Evolutionary conservation across 2,113 vertebrate species (phyloP), one percentile per base, ranked within the genome.

Genomic region (Mola mola): DNA sequence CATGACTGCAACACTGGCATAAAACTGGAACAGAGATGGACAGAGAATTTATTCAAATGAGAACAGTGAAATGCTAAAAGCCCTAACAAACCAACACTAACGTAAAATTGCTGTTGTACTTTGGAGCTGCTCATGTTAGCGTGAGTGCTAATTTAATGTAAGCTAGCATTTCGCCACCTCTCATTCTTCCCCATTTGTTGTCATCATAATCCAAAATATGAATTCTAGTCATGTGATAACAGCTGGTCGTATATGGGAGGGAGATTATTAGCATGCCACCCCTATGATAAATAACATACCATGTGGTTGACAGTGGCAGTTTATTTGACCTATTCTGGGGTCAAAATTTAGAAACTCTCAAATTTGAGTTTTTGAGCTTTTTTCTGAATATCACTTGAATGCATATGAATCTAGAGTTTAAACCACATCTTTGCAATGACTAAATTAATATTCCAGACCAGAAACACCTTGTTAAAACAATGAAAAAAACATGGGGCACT

Each of bases 1-100:
- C 94, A 98, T 95, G 69, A 68, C 52, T 22, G 72, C 44, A 11
- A 94, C 0, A 3, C 95, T 95, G 10, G 91, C 44, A n/a, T 92
- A 87, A 82, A 97, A 97, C 97, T 99, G 88, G 8, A 91, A 89
- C 56, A 58, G 6, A 81, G 31, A 6, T 48, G 28, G 15, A 28
- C 1, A 21, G 11, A 8, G 15, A 43, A 3, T 7, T 34, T 15
- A 48, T 20, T 40, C 2, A 49, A 24, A 46, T 38, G 13, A 66
- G 1, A 29, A 33, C 5, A n/a, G 10, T 49, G 9, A 55, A 67
- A 75, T 33, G 7, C 38, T 22, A 17, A 58, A 25, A 28, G 15
- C 12, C n/a, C 19, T 22, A 6, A 49, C 2, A n/a, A 33, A 41
- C 19, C 3, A n/a, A 12, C 12, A 16, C 8, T 60, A 6, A 21